A percentile compares a stretch with the other conserved stretches of the same genome.
Conservation (phyloP, 2,113 vertebrate genomes). For the Zosterops hypoxanthus region DNA sequence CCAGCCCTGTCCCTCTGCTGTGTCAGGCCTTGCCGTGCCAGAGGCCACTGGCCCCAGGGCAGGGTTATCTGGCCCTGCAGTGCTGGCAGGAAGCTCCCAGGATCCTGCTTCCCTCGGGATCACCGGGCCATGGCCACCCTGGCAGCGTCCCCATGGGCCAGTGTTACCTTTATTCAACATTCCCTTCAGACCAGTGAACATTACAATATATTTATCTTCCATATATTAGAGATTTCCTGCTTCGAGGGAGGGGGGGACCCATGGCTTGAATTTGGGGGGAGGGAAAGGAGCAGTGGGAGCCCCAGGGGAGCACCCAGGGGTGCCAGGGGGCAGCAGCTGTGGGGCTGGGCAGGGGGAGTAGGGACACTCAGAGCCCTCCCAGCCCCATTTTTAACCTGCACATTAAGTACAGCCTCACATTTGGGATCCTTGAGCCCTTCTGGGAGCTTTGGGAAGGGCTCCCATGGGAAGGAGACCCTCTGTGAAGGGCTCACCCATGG, state of each 20-base stretch:
- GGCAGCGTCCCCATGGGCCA: not conserved
- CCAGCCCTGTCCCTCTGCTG: not conserved
- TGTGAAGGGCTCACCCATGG: not conserved
- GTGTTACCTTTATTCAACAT: conserved; percentile 43
- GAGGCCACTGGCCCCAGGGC: not conserved
- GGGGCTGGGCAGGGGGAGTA: not conserved
- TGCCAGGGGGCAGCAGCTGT: not conserved
- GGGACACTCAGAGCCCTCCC: not conserved
- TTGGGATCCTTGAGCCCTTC: not conserved
- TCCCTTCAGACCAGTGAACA: conserved; percentile 18
- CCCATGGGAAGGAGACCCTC: not conserved
- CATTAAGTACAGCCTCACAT: not conserved
- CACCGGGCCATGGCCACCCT: rapidly evolving
- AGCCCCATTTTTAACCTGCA: not conserved
- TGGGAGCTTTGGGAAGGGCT: not conserved
- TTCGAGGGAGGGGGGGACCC: not conserved
- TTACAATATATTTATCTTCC: conserved; percentile 53
- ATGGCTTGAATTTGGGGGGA: not conserved
- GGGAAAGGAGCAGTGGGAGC: not conserved
- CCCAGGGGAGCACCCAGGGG: not conserved
- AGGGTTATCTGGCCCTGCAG: not conserved
- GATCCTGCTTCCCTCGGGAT: not conserved
- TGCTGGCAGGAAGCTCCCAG: not conserved
- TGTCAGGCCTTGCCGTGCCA: not conserved
- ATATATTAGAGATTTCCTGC: conserved; percentile 57